Evolutionary conservation across 2,888 invertebrate species (phyloP).

Genomic region (Folsomia manolachei): DNA sequence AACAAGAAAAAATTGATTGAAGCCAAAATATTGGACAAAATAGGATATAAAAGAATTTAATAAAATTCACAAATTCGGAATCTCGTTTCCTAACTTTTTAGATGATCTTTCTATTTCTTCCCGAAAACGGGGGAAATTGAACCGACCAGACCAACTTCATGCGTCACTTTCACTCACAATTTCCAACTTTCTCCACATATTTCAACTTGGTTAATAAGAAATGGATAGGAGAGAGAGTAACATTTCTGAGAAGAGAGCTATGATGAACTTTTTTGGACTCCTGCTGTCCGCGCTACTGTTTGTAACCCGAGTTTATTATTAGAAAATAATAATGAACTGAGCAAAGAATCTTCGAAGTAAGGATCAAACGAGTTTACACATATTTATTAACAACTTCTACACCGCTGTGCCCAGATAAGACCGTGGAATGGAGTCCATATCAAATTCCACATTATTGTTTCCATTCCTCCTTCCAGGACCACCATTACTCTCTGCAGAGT

Average conservation of each 20-base stretch:
- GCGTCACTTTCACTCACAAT: not conserved
- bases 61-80: no score
- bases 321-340: not conserved
- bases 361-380: not conserved
- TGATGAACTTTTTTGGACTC: not conserved
- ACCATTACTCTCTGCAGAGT: slow-evolving; percentile 15
- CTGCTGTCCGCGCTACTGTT: no score
- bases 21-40: no score
- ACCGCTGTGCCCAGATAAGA: slow-evolving; percentile 44
- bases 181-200: not conserved
- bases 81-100: no score
- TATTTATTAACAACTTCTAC: no score
- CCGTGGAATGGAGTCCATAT: slow-evolving; percentile 31
- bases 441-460: slow-evolving; percentile 41
- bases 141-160: no score
- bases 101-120: no score
- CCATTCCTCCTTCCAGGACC: slow-evolving; percentile 36
- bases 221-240: not conserved
- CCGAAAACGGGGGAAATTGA: not conserved
- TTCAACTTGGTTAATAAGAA: not conserved
- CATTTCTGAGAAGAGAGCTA: not conserved
- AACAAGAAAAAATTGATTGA: not conserved
- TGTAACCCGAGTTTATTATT: not conserved
- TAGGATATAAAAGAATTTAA: no score
- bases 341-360: not conserved